These are phyloP conservation scores for Linepithema humile DNA, from an alignment of 1,140 invertebrate species.

Conservation along the genomic window DNA sequence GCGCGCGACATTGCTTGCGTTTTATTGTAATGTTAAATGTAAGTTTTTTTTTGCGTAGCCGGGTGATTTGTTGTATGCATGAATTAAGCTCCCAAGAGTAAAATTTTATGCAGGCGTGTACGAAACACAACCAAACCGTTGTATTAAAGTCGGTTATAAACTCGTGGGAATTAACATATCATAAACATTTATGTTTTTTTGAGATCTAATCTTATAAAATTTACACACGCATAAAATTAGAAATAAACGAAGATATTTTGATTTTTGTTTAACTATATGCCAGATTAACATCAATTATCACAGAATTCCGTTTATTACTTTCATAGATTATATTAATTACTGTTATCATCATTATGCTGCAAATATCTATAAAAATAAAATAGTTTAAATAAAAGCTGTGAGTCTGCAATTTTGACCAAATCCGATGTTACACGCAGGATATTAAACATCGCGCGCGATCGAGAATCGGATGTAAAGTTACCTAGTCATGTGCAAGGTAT, in stretches of 20 bases:
- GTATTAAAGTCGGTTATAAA: neutral
- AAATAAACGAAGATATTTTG: neutral
- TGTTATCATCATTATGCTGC: neutral
- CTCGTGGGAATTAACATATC: neutral
- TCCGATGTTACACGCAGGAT: neutral
- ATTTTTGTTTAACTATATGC: neutral
- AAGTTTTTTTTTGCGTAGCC: neutral
- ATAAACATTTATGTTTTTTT: neutral
- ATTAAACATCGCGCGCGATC: constrained; percentile 20
- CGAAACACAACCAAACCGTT: neutral
- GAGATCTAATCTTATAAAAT: neutral
- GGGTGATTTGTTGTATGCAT: neutral
- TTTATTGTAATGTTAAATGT: constrained; percentile 36
- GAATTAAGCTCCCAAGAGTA: neutral
- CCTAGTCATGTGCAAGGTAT: constrained; percentile 40
- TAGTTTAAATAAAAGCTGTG: neutral
- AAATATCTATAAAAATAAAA: neutral
- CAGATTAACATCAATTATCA: neutral
- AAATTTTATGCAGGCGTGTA: constrained; percentile 12
- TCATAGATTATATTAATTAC: neutral
- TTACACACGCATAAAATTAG: neutral
- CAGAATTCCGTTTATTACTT: neutral
- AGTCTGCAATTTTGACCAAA: neutral
- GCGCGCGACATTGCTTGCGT: constrained; percentile 1
- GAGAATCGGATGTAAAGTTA: constrained; percentile 48